Evolutionary conservation across 2,797 vertebrate genomes (phyloP).

Genomic region (Melanotaenia nigrans): DNA sequence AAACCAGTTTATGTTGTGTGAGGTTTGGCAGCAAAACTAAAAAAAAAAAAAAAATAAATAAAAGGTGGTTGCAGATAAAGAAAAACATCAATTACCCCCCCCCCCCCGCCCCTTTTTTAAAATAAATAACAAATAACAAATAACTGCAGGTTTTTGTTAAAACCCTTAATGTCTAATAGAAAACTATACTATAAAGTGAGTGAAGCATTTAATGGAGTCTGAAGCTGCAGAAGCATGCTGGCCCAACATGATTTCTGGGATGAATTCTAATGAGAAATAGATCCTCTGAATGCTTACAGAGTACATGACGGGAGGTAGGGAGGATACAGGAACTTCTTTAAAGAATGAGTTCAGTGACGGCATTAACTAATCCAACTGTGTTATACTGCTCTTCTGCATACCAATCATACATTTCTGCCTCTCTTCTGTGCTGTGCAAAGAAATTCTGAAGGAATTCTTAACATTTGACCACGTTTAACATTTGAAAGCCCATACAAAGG

Average conservation of each 20-base stretch:
- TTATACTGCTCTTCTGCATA: constrained; percentile 41
- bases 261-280: constrained; percentile 80
- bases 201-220: constrained; percentile 79
- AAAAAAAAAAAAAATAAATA: not conserved
- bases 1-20: constrained; percentile 32
- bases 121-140: too few relatives aligned
- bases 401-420: constrained; percentile 24
- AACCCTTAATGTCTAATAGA: constrained; percentile 77
- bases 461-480: constrained; percentile 36
- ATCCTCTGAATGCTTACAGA: constrained; percentile 70
- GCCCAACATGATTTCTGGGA: constrained; percentile 77
- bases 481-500: constrained; percentile 10
- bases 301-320: constrained; percentile 20
- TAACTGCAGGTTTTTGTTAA: constrained; percentile 69
- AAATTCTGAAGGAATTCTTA: constrained; percentile 22
- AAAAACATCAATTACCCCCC: constrained; percentile 17
- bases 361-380: constrained; percentile 43
- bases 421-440: constrained; percentile 5
- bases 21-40: not conserved
- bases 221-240: constrained; percentile 70
- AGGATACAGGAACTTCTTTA: constrained; percentile 47
- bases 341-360: constrained; percentile 65
- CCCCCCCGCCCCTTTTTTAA: not conserved
- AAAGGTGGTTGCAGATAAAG: too few relatives aligned
- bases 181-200: constrained; percentile 77